Evolutionary conservation across 2,888 invertebrate species (phyloP), one percentile per base, ranked within the genome.

Genomic region (Pandemis cinnamomeana): DNA sequence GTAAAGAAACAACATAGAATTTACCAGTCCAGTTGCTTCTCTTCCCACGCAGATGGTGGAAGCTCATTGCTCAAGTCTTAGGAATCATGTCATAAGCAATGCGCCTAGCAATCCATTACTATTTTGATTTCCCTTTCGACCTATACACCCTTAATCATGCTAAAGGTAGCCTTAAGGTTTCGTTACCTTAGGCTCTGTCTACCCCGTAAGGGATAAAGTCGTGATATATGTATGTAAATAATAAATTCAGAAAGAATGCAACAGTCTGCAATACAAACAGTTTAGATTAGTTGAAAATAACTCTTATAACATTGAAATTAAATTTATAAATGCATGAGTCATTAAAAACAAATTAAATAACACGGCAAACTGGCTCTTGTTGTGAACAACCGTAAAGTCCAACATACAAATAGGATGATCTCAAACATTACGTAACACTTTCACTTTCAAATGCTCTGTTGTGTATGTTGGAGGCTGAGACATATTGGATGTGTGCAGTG

Each of bases 401-500:
- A 71, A 55, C 20, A 62, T 13, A 51, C 15, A 61, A 61, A 53
- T 72, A 20, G 53, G 51, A 53, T 51, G 46, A 63, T 60, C 51
- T 67, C 51, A 55, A 63, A 62, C 46, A 72, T 70, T 70, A 55
- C n/a, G 15, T 60, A 64, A 73, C n/a, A 70, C 69, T 70, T 73
- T 73, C 69, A 44, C 73, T 73, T 73, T 66, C 44, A 67, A 53
- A 67, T 48, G 48, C 13, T 64, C 46, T 13, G 48, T 5, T 27
- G 11, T 27, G 27, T 36, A 36, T 2, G 42, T 42, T 20, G 36
- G 63, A 20, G 58, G 46, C 44, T 15, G 20, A 36, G 63, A 63
- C 46, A 13, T 63, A n/a, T 46, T 41, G n/a, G 41, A 6, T n/a
- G 27, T 7, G 10, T 20, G 10, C 10, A 5, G 10, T 58, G 58